Evolutionary conservation across 2,888 invertebrate species (phyloP), one percentile per base, ranked within the genome.

Genomic region (Sinopyrophorus schimmeli): DNA sequence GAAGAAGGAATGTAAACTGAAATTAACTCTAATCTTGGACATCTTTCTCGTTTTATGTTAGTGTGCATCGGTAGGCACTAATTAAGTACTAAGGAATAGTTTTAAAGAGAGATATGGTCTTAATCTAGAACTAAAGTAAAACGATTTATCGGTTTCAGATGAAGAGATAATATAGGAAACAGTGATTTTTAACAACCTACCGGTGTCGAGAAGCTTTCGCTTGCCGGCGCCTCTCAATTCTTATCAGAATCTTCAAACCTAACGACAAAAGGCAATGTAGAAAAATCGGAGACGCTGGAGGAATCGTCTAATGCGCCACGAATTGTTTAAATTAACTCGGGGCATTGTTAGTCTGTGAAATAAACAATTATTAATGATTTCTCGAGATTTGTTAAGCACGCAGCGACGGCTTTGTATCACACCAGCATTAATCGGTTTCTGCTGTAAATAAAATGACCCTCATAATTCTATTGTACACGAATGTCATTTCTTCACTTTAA

Each of bases 141-240:
- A 42, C 38, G 39, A 53, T 53, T 51, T 51, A 52, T 52, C 62
- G 64, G 58, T 58, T 59, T 54, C 55, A 54, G 65, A 65, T 65
- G 49, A 41, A 34, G 30, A 55, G 65, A 65, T 65, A 65, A 56
- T 53, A 53, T 48, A 51, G 56, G 59, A 54, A 62, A 63, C 62
- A 63, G 61, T 60, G 63, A 62, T 63, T 60, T 59, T 60, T 51
- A 64, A 62, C 62, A 58, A 53, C 60, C 59, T 61, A 63, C 61
- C 63, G 58, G 60, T 63, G 64, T 63, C 60, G 55, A 55, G 55
- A 35, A 43, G 23, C 43, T 42, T 42, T 41, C 43, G 35, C 48
- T 52, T 55, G 55, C 58, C 62, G 64, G 66, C 66, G 65, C 63
- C 66, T 64, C 53, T 60, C 58, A 58, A 60, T 59, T 56, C 58